Percentiles rank a stretch among this genome's conserved stretches.
phyloP scores from a whole-genome alignment of 23 tunicate genomes.

The Diplosoma virens region DNA sequence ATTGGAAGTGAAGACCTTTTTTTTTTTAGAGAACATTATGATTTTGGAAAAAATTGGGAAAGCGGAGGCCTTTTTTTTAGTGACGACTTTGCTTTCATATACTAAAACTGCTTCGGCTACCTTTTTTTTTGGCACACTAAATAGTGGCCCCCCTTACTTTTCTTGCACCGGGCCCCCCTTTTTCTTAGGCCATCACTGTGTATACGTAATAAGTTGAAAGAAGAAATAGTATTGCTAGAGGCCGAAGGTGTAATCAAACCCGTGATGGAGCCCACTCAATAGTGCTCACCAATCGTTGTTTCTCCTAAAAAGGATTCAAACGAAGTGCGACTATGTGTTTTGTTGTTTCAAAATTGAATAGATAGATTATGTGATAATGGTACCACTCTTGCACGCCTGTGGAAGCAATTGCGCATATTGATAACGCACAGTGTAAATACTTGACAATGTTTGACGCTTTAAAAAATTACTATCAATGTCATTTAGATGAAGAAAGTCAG shows the following conservation, averaged over 20 bases:
- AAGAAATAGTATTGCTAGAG: not conserved
- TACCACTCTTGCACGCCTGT: not conserved
- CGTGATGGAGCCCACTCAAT: not conserved
- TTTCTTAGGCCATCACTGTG: too few relatives aligned
- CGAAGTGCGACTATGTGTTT: not conserved
- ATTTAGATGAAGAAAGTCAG: not conserved
- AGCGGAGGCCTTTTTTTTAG: too few relatives aligned
- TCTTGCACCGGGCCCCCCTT: too few relatives aligned
- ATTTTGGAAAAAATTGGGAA: too few relatives aligned
- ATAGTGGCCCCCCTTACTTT: too few relatives aligned
- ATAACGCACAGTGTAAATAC: not conserved
- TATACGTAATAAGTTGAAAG: not conserved
- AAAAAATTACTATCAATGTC: not conserved
- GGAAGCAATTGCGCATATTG: not conserved
- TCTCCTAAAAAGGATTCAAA: not conserved
- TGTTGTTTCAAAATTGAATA: not conserved
- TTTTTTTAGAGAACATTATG: too few relatives aligned
- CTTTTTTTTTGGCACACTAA: too few relatives aligned
- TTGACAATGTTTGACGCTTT: not conserved
- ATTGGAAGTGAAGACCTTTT: too few relatives aligned
- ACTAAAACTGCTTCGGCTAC: too few relatives aligned
- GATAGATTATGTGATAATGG: not conserved
- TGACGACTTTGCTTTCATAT: too few relatives aligned
- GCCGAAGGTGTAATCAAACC: not conserved
- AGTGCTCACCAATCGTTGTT: not conserved